A percentile compares a stretch with the other conserved stretches of the same genome.
Conservation (phyloP, 53 echinoderm and acorn worm species). For the Antedon mediterranea region DNA sequence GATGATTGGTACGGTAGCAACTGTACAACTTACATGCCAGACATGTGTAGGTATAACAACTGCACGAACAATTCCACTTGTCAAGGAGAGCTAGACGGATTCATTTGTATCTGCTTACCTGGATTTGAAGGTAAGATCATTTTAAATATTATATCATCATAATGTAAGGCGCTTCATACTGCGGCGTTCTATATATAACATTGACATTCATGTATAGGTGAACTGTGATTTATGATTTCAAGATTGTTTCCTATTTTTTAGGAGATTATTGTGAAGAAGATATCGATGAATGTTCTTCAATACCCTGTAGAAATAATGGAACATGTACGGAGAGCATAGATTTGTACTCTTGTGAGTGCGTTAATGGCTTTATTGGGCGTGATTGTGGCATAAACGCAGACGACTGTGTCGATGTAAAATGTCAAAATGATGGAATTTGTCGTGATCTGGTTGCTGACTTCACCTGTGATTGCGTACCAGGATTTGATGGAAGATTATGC, state of each 20-base stretch:
- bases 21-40: background rate
- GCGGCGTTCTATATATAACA: too few species aligned
- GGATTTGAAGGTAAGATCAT: slow-evolving; percentile 7
- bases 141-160: background rate
- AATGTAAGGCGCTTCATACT: too few species aligned
- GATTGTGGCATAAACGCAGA: slow-evolving; percentile 17
- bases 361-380: background rate
- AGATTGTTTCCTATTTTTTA: too few species aligned
- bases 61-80: slow-evolving; percentile 21
- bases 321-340: background rate
- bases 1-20: background rate
- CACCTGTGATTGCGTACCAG: slow-evolving; percentile 14
- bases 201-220: too few species aligned
- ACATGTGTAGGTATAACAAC: background rate
- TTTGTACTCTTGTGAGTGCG: background rate
- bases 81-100: slow-evolving; percentile 3
- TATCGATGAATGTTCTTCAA: background rate
- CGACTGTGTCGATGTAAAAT: slow-evolving; percentile 11
- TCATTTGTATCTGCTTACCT: slow-evolving; percentile 12
- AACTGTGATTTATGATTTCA: too few species aligned
- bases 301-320: background rate
- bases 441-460: slow-evolving; percentile 9
- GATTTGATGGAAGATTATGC: slow-evolving; percentile 11
- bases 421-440: slow-evolving; percentile 21
- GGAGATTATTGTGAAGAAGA: background rate